phyloP scores from a whole-genome alignment of 2,113 vertebrate species.

The Chamaetylas fuelleborni region DNA sequence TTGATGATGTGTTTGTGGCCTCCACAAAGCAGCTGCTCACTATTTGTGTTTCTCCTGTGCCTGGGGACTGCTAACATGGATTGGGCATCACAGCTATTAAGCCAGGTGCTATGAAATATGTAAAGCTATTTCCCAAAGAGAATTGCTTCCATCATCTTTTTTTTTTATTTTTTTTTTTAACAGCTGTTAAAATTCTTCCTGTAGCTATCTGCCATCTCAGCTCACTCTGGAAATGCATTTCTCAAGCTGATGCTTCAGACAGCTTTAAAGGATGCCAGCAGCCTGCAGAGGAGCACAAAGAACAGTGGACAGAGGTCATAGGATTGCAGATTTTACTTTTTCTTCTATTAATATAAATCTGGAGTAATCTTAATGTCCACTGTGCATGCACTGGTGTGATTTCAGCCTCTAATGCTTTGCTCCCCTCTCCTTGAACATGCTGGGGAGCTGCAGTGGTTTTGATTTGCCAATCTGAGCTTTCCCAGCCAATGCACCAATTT shows the following conservation, averaged over 20 bases:
- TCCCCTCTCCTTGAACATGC: neutral
- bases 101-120: constrained; percentile 48
- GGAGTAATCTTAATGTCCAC: neutral
- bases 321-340: neutral
- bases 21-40: constrained; percentile 35
- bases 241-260: neutral
- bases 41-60: neutral
- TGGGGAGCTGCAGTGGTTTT: neutral
- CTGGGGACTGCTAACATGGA: constrained; percentile 15
- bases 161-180: neutral
- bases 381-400: neutral
- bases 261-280: neutral
- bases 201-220: neutral
- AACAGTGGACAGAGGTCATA: neutral
- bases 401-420: neutral
- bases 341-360: neutral
- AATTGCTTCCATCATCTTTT: neutral
- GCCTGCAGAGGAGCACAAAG: neutral
- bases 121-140: constrained; percentile 41
- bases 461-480: no score
- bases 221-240: constrained; percentile 4
- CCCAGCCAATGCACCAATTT: no score
- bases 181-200: neutral
- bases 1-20: constrained; percentile 4
- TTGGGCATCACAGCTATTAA: neutral